Evolutionary conservation across 30 jellyfish, hydroid and myxozoan genomes (phyloP), one percentile per base, ranked within the genome.

Genomic region (Calvadosia cruxmelitensis): DNA sequence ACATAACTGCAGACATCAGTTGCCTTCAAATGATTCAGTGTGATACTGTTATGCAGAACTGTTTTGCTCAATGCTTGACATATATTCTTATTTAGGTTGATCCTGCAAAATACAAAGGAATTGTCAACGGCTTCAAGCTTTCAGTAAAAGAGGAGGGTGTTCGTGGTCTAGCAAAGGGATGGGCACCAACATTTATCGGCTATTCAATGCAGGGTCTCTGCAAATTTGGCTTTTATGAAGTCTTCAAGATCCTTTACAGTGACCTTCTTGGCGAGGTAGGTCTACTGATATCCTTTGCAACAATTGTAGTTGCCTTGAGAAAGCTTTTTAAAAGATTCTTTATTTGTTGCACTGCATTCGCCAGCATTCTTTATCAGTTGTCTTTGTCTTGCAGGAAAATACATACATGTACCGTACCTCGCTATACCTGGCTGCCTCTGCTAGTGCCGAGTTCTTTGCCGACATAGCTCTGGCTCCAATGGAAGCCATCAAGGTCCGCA

Each of bases 401-500:
- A 28, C 95, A 12, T 92, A 92, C 84, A 30, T 84, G 77, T 92
- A 84, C 93, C 51, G 99, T 34, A 92, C 99, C 25, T 70, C 95
- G 13, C 49, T 92, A 49, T 92, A 92, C 72, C 66, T 92, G 78
- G 95, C 96, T 49, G 99, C 99, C 27, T 92, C 99, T 57, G 99
- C 99, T 1, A 92, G 99, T 79, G 99, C 99, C 2, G 99, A 92
- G 70, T 92, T 92, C 88, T 92, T 92, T 79, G 99, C 99, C 74
- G 99, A 92, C 53, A 92, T 92, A 67, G 94, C 95, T 20, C 85
- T 92, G 49, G 78, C 96, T 10, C 99, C 99, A 1, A 92, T 92
- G 99, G 99, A 92, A 63, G 95, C 99, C 27, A 94, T 92, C 13
- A 92, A 92, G 53, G 99, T 92, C 61, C 78, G 99, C 48, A 83